Base-by-base conservation (phyloP, 2,797 vertebrate species). In the Macrochelys suwanniensis region DNA sequence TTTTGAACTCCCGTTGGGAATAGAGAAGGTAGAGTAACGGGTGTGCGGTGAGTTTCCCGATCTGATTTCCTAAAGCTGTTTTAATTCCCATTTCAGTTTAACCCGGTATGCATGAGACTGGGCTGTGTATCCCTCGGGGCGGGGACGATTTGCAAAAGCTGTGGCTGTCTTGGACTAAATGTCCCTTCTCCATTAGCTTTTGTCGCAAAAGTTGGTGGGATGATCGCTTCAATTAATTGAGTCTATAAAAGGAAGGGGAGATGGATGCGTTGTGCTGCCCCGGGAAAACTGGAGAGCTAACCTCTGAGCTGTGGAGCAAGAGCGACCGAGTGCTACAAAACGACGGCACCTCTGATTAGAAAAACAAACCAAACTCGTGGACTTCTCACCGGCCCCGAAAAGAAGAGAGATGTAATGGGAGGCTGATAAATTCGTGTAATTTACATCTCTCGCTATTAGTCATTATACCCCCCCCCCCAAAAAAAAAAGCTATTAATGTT, bases 281-380 rank as follows among this genome's bases (percentile, higher is more conserved):
- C 37, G 71, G 5, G 0, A 0, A 1, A 21, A 2, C 0, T 0
- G 0, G 25, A 7, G 65, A 19, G 47, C 5, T 12, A 0, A 0
- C 0, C 0, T 8, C 0, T 1, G 0, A 49, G 0, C 5, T 2
- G 31, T 0, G 45, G 10, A 47, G 19, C 2, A 1, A 1, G 0
- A 51, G 76, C 11, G 1, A 1, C 2, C 42, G 13, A 0, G 37
- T 3, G 33, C 28, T 1, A 1, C 33, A 1, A 9, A n/a, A 19
- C 31, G 8, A 0, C 1, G 53, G 19, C 21, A 61, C 57, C 28
- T 1, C 5, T 9, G 0, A 31, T 68, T 11, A 31, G 26, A 31
- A 31, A 26, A 31, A 59, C 11, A 61, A 65, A 65, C 7, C 61
- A 65, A 28, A 12, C 5, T 2, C 3, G 1, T 13, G 31, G 26